Percentiles rank a stretch among this genome's conserved stretches.
phyloP scores from a whole-genome alignment of 2,113 vertebrate genomes.

The Perca flavescens region DNA sequence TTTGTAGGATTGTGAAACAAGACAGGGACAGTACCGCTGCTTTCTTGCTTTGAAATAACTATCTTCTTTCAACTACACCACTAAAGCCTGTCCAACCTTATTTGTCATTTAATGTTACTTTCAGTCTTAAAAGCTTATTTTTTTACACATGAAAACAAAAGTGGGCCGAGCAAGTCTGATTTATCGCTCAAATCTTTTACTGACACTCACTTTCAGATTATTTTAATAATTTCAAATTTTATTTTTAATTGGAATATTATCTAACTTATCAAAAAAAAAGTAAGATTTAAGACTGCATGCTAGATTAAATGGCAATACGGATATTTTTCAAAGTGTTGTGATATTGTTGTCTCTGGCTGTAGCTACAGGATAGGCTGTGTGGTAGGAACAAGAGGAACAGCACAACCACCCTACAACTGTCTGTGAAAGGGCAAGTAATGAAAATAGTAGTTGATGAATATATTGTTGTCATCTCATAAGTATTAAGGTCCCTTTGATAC shows the following conservation, averaged over 20 bases:
- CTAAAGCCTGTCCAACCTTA: constrained; percentile 25
- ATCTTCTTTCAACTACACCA: constrained; percentile 37
- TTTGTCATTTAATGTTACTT: constrained; percentile 40
- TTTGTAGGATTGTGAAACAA: constrained; percentile 54
- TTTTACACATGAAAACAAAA: background rate
- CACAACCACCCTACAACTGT: constrained; percentile 1
- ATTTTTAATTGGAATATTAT: background rate
- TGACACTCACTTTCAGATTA: background rate
- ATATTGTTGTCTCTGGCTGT: constrained; percentile 48
- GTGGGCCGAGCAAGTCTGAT: background rate
- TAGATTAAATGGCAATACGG: constrained; percentile 21
- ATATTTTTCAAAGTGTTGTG: constrained; percentile 58
- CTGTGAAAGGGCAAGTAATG: background rate
- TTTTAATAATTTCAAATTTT: background rate
- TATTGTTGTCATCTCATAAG: background rate
- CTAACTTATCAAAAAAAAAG: constrained; percentile 11
- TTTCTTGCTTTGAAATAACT: constrained; percentile 69
- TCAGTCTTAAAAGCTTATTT: constrained; percentile 74
- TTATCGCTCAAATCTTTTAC: background rate
- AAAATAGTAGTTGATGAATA: background rate
- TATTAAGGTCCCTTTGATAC: background rate
- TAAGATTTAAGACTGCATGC: constrained; percentile 70
- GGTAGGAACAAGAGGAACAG: constrained; percentile 44
- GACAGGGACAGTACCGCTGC: constrained; percentile 56
- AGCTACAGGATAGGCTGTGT: constrained; percentile 48